Conservation (phyloP, 2,888 invertebrate species). For the Dione juno region DNA sequence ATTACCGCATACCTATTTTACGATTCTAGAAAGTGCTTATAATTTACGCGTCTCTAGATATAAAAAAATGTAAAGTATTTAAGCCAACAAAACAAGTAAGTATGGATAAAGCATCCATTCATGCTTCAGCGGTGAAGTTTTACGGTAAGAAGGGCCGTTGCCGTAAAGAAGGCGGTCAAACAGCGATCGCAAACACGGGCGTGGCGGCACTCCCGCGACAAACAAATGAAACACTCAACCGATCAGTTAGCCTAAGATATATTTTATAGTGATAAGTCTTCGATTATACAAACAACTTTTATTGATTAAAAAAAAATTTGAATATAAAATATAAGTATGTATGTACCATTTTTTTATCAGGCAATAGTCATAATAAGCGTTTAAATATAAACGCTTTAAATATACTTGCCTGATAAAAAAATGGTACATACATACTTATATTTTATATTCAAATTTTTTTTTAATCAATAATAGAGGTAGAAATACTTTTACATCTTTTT, state of each 20-base stretch:
- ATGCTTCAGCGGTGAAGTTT: slow-evolving; percentile 30
- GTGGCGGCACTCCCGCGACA: slow-evolving; percentile 70
- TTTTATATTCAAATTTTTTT: no score
- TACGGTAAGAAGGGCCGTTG: slow-evolving; percentile 54
- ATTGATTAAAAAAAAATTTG: no score
- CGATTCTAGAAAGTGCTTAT: not conserved
- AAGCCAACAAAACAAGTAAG: not conserved
- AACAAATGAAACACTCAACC: slow-evolving; percentile 75
- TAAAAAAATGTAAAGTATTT: slow-evolving; percentile 6
- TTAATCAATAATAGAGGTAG: no score
- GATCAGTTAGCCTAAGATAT: slow-evolving; percentile 49
- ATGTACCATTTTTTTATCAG: no score
- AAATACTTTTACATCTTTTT: no score
- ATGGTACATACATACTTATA: no score
- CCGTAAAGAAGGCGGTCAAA: slow-evolving; percentile 77
- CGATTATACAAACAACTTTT: not conserved
- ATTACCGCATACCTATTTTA: not conserved
- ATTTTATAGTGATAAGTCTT: slow-evolving; percentile 28
- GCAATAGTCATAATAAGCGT: no score
- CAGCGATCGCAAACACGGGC: slow-evolving; percentile 72
- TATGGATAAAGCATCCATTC: slow-evolving; percentile 20
- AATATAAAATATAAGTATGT: no score
- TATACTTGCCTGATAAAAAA: no score
- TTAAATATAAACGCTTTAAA: no score
- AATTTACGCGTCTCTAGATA: no score